Evolutionary conservation across 1,140 invertebrate species (phyloP).

Genomic region (Drosophila fuyamai): DNA sequence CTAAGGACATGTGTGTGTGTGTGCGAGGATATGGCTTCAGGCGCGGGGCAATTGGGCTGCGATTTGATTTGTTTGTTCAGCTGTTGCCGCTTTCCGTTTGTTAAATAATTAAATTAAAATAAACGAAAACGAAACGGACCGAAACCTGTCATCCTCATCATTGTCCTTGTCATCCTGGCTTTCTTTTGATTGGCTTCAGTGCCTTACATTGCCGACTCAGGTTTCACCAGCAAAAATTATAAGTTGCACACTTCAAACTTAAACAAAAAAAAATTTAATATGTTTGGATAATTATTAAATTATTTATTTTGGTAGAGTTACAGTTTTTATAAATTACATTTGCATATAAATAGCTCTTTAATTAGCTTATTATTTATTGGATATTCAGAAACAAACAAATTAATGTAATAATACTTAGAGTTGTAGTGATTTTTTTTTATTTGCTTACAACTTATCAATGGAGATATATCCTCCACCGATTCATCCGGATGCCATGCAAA

Average conservation of each 20-base stretch:
- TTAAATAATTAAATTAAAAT: slow-evolving; percentile 76
- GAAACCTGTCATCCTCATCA: slow-evolving; percentile 38
- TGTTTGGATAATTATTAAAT: too few relatives aligned
- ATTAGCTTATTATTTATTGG: too few relatives aligned
- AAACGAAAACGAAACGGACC: slow-evolving; percentile 36
- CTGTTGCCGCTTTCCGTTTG: slow-evolving; percentile 13
- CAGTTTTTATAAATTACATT: too few relatives aligned
- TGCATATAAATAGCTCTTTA: too few relatives aligned
- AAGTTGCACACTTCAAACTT: neutral
- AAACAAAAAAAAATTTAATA: too few relatives aligned
- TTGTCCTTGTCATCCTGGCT: slow-evolving; percentile 21
- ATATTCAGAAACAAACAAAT: too few relatives aligned
- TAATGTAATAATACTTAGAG: too few relatives aligned
- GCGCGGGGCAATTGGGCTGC: slow-evolving; percentile 24
- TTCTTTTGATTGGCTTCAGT: slow-evolving; percentile 10
- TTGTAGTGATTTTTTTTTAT: too few relatives aligned
- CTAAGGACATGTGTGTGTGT: neutral
- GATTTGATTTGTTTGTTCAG: slow-evolving; percentile 67
- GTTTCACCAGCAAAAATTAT: neutral
- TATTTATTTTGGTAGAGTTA: too few relatives aligned
- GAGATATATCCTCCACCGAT: neutral
- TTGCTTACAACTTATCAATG: neutral
- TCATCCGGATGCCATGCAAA: slow-evolving; percentile 29
- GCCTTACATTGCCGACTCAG: neutral
- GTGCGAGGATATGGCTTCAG: slow-evolving; percentile 4